Conservation (phyloP, 2,113 vertebrate genomes). For the Gallinago undulata region DNA sequence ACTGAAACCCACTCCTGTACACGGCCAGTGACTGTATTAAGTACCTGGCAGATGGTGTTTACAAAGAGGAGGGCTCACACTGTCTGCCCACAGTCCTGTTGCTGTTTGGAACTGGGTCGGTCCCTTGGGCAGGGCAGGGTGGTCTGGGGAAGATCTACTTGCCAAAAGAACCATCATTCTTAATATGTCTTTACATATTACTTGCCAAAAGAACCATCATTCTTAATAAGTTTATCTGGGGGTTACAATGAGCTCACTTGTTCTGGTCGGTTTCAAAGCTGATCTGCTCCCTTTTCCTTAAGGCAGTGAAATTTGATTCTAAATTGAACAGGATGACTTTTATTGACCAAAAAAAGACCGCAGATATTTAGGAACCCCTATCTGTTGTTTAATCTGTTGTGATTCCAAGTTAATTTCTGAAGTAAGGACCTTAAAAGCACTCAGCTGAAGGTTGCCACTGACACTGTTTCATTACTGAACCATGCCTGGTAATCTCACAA, state of each 20-base stretch:
- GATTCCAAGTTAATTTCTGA: not conserved
- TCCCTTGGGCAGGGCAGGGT: not conserved
- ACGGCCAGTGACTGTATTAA: not conserved
- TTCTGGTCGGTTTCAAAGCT: constrained; percentile 23
- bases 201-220: not conserved
- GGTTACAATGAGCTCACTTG: not conserved
- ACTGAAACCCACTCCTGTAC: not conserved
- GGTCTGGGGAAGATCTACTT: not conserved
- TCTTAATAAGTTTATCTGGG: not conserved
- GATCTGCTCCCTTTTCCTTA: not conserved
- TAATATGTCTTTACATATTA: not conserved
- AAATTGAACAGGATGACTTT: not conserved
- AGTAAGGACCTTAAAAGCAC: not conserved
- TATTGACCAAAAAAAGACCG: not conserved
- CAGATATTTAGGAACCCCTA: not conserved
- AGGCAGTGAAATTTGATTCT: not conserved
- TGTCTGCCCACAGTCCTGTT: not conserved
- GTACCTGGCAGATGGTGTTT: constrained; percentile 47
- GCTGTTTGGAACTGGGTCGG: constrained; percentile 14
- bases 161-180: not conserved
- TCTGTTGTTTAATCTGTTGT: not conserved
- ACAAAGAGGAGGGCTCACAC: not conserved
- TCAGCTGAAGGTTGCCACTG: not conserved
- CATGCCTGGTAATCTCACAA: not conserved
- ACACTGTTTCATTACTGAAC: not conserved